Evolutionary conservation across 2,888 invertebrate genomes (phyloP).

Genomic region (Eristalinus aeneus): DNA sequence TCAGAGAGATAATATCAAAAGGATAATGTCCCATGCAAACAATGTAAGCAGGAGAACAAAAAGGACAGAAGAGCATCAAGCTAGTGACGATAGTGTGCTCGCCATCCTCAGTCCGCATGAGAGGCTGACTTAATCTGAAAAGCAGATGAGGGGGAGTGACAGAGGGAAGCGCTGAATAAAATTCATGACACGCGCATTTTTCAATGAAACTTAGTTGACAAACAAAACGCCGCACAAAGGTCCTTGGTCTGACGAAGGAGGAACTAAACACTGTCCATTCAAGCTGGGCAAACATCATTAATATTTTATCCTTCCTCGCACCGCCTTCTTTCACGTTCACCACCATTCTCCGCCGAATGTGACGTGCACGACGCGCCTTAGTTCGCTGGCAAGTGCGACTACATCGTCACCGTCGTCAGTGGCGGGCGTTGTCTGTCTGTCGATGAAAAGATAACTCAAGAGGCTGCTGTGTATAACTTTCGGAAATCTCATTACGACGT

Average conservation of each 20-base stretch:
- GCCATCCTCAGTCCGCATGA: neutral
- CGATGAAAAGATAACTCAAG: constrained; percentile 44
- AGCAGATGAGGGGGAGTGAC: neutral
- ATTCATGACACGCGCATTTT: constrained; percentile 64
- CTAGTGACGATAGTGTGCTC: neutral
- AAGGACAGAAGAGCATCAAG: neutral
- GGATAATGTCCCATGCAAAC: neutral
- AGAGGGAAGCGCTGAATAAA: neutral
- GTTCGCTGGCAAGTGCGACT: neutral
- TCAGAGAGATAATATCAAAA: neutral
- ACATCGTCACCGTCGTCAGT: neutral
- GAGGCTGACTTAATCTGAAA: neutral
- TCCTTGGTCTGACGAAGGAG: constrained; percentile 20
- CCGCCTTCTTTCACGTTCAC: neutral
- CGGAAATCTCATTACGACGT: constrained; percentile 57
- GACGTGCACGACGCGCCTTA: neutral
- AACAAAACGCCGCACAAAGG: constrained; percentile 45
- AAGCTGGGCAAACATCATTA: constrained; percentile 55
- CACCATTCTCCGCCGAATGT: neutral
- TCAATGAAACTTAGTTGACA: constrained; percentile 62
- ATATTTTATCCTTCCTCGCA: constrained; percentile 45
- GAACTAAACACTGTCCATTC: constrained; percentile 29
- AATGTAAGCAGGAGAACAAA: neutral
- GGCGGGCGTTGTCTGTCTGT: constrained; percentile 9
- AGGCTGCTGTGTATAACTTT: constrained; percentile 47